Conservation (phyloP, 2,113 vertebrate genomes). For the Calidris pugnax region DNA sequence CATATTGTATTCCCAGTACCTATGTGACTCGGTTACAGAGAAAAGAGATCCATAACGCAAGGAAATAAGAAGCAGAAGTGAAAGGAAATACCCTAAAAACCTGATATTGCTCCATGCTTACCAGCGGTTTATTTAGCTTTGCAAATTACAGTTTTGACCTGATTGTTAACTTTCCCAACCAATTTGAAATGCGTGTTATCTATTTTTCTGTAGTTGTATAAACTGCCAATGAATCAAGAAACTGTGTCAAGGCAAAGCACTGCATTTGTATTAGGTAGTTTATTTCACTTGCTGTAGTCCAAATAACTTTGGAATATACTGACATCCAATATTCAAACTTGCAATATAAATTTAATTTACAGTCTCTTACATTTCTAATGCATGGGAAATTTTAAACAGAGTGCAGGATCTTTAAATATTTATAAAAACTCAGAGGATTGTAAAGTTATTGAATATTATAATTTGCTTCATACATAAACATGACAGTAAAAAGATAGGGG, state of each 20-base stretch:
- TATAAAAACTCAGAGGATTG: conserved; percentile 19
- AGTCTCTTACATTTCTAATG: conserved; percentile 18
- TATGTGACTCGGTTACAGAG: neutral
- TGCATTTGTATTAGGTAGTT: neutral
- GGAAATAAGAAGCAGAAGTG: neutral
- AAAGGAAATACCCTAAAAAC: neutral
- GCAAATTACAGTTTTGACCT: conserved; percentile 8
- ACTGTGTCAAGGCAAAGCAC: conserved; percentile 10
- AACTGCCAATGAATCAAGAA: conserved; percentile 2
- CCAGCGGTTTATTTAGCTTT: neutral
- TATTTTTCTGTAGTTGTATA: neutral
- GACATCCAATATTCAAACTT: conserved; percentile 26
- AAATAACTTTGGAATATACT: neutral
- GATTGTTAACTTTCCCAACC: neutral
- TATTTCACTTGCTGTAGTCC: conserved; percentile 12
- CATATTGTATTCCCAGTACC: neutral
- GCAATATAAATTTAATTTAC: conserved; percentile 40
- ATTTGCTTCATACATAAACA: conserved; percentile 51
- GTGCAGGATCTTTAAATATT: conserved; percentile 33
- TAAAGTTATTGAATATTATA: conserved; percentile 17
- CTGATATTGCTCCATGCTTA: neutral
- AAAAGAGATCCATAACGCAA: neutral
- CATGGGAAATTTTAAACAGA: neutral
- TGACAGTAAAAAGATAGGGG: neutral
- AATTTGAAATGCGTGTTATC: neutral